Percentiles rank a stretch among this genome's conserved stretches.
phyloP scores from a whole-genome alignment of 2,888 invertebrate species.

The Agrochola lota region DNA sequence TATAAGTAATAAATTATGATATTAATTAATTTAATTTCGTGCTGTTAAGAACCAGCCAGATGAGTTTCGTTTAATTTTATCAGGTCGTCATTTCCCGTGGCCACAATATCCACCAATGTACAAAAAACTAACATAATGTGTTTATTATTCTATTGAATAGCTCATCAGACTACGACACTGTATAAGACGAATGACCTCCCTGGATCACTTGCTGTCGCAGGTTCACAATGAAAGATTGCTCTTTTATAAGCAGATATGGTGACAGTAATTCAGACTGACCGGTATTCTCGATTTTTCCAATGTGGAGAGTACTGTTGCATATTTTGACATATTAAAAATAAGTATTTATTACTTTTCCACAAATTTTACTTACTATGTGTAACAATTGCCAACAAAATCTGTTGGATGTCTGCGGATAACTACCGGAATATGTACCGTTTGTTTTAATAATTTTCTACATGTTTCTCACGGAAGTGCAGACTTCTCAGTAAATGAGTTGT shows the following conservation, averaged over 20 bases:
- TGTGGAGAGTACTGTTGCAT: background rate
- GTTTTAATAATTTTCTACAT: conserved; percentile 60
- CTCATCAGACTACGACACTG: conserved; percentile 16
- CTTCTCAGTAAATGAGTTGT: conserved; percentile 61
- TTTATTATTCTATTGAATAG: conserved; percentile 24
- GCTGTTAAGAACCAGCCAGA: conserved; percentile 24
- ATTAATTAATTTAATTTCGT: conserved; percentile 30
- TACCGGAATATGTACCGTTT: conserved; percentile 62
- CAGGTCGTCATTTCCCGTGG: conserved; percentile 34
- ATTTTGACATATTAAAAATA: too few relatives aligned
- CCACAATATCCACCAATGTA: conserved; percentile 12
- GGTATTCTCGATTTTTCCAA: background rate
- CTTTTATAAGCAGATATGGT: background rate
- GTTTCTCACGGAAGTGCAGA: conserved; percentile 68
- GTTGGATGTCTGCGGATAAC: conserved; percentile 30
- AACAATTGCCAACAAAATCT: conserved; percentile 11
- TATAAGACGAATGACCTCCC: conserved; percentile 18
- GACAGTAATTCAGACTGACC: background rate
- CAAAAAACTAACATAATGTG: conserved; percentile 7
- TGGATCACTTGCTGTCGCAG: background rate
- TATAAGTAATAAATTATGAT: conserved; percentile 7
- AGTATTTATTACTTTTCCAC: background rate
- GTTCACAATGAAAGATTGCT: background rate
- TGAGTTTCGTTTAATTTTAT: conserved; percentile 23
- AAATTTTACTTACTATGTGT: background rate